These are phyloP conservation scores for Cygnus buccinator DNA, from an alignment of 2,113 vertebrate species.

Conservation along the genomic window DNA sequence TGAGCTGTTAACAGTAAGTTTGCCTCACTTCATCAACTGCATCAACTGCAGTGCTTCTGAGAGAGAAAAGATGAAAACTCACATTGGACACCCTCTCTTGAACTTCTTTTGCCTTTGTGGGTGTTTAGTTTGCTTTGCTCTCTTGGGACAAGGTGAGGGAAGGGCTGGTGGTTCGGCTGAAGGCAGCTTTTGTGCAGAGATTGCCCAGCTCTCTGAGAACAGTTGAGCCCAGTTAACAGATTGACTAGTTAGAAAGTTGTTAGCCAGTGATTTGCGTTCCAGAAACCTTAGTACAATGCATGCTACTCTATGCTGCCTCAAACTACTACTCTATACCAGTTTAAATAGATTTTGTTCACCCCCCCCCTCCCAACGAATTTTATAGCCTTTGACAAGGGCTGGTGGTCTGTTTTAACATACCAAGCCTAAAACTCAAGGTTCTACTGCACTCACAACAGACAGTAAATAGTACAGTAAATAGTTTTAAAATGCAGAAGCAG, in stretches of 20 bases:
- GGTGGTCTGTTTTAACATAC: background rate
- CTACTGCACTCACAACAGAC: background rate
- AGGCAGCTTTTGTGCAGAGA: background rate
- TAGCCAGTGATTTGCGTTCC: background rate
- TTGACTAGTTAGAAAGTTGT: background rate
- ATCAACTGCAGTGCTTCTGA: background rate
- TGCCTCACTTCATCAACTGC: conserved; percentile 23
- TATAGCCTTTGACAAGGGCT: background rate
- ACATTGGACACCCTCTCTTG: background rate
- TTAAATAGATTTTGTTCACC: background rate
- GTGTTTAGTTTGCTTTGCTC: background rate
- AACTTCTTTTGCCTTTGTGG: background rate
- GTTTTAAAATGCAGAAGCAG: background rate
- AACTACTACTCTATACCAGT: background rate
- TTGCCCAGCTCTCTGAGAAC: background rate
- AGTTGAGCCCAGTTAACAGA: background rate
- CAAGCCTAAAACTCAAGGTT: background rate
- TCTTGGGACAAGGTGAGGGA: rapidly evolving
- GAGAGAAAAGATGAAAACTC: background rate
- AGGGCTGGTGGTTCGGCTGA: background rate
- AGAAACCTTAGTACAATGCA: background rate
- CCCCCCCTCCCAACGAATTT: background rate
- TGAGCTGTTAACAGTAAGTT: conserved; percentile 46
- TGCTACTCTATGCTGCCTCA: background rate
- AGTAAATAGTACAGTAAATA: background rate